Conservation (phyloP, 2,888 invertebrate species). For the Callyntrura sp. region DNA sequence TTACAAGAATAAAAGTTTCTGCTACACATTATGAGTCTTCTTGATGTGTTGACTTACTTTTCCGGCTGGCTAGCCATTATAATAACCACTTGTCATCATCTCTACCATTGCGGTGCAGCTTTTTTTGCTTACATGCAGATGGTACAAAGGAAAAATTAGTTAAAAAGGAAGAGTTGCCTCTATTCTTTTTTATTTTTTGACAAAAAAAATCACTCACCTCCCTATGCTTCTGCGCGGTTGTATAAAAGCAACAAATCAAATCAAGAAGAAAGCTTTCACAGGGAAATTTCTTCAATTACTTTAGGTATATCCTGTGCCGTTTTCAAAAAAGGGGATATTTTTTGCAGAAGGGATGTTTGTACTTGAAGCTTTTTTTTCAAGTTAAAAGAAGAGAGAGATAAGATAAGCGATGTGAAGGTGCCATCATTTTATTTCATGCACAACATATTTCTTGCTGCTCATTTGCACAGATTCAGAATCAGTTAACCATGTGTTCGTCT, state of each 20-base stretch:
- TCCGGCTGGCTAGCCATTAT: constrained; percentile 10
- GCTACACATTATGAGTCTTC: neutral
- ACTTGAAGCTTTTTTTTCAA: neutral
- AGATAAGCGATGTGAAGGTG: neutral
- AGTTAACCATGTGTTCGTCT: too few species aligned
- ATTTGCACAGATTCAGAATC: neutral
- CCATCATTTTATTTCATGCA: neutral
- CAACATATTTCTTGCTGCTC: neutral
- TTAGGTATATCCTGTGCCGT: neutral
- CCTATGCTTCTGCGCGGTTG: neutral
- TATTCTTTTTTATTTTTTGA: neutral
- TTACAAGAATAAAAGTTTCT: neutral
- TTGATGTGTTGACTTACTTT: constrained; percentile 43
- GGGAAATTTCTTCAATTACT: neutral
- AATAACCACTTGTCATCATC: constrained; percentile 27
- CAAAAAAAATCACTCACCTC: neutral
- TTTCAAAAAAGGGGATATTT: neutral
- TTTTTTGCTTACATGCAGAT: neutral
- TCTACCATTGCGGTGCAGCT: neutral
- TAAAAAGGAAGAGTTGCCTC: constrained; percentile 43
- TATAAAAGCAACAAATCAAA: constrained; percentile 12
- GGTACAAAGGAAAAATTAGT: neutral
- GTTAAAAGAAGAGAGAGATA: neutral
- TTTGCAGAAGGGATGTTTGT: neutral
- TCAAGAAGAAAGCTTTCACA: neutral